A percentile compares a stretch with the other conserved stretches of the same genome.
Conservation (phyloP, 2,113 vertebrate species). For the human (Homo sapiens) region GRCh38 chr12:106964001-106964500, state of each 20-base stretch:
- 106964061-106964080: not conserved
- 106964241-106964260: not conserved
- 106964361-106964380: not conserved
- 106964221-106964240: conserved; percentile 8
- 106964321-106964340: not conserved
- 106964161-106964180: not conserved
- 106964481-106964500: conserved; percentile 9
- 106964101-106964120: not conserved
- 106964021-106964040: not conserved
- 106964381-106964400: not conserved
- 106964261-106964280: conserved; percentile 26
- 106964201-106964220: not conserved
- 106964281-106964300: not conserved
- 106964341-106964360: not conserved
- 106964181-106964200: not conserved
- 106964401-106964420: not conserved
- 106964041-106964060: not conserved
- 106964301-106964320: not conserved
- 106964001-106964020: not conserved
- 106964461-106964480: conserved; percentile 1
- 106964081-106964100: not conserved
- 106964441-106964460: conserved; percentile 2
- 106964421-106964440: conserved; percentile 5
- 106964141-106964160: not conserved
- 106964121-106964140: not conserved